A percentile compares a stretch with the other conserved stretches of the same genome.
These are phyloP conservation scores for Aurelia sp. DNA, from an alignment of 30 jellyfish, hydroid and myxozoan species.

Conservation along the genomic window DNA sequence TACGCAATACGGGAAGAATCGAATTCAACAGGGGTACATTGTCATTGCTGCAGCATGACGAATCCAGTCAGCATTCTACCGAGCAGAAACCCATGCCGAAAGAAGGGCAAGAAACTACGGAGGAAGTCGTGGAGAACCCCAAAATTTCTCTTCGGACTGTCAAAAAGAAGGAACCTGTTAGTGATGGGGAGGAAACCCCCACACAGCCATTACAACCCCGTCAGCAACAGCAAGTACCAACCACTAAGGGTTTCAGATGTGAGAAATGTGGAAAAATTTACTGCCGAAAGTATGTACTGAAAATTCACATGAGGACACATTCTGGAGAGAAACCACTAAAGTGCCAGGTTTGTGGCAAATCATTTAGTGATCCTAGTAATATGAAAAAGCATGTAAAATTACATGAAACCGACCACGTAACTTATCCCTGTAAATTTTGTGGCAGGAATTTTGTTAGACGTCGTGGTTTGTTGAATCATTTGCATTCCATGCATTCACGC, in stretches of 20 bases:
- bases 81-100: conserved; percentile 32
- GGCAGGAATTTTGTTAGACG: conserved; percentile 92
- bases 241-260: conserved; percentile 85
- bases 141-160: conserved; percentile 25
- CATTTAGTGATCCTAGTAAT: conserved; percentile 99
- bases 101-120: conserved; percentile 14
- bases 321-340: conserved; percentile 96
- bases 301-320: conserved; percentile 96
- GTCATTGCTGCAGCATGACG: conserved; percentile 22
- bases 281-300: conserved; percentile 96
- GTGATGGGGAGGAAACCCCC: conserved; percentile 71
- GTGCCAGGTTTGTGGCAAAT: conserved; percentile 95
- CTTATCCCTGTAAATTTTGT: conserved; percentile 95
- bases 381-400: conserved; percentile 95
- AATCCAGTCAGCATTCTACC: background rate
- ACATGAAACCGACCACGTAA: conserved; percentile 94
- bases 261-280: conserved; percentile 93
- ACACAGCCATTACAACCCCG: conserved; percentile 65
- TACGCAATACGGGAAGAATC: conserved; percentile 80
- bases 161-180: conserved; percentile 41
- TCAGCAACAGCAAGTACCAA: conserved; percentile 41
- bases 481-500: conserved; percentile 94
- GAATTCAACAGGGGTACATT: conserved; percentile 71
- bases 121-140: conserved; percentile 30
- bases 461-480: conserved; percentile 88